Percentiles rank a stretch among this genome's conserved stretches.
Evolutionary conservation across 2,888 invertebrate species (phyloP).

Genomic region (Tubulanus polymorphus): DNA sequence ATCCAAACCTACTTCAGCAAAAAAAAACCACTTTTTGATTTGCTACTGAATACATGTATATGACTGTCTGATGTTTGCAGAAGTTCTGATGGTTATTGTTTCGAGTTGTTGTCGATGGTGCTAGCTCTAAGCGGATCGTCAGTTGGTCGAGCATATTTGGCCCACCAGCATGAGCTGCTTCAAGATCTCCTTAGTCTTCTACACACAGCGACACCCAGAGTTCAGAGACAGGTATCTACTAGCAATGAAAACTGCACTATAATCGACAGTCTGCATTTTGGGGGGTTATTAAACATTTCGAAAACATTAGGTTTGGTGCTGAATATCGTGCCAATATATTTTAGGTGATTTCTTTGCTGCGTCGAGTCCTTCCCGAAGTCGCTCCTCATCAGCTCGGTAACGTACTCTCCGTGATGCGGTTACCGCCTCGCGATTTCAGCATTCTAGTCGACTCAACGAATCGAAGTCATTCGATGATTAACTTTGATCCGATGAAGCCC

Average conservation of each 20-base stretch:
- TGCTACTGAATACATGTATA: background rate
- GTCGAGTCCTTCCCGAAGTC: conserved; percentile 85
- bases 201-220: conserved; percentile 90
- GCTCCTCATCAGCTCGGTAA: conserved; percentile 77
- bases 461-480: conserved; percentile 26
- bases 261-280: too few relatives aligned
- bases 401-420: conserved; percentile 67
- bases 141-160: conserved; percentile 83
- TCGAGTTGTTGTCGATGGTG: conserved; percentile 94
- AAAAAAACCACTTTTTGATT: background rate
- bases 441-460: conserved; percentile 60
- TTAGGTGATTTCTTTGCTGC: conserved; percentile 76
- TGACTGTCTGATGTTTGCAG: conserved; percentile 14
- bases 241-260: too few relatives aligned
- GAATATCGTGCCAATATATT: too few relatives aligned
- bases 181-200: conserved; percentile 79
- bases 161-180: conserved; percentile 80
- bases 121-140: conserved; percentile 87
- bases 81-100: conserved; percentile 83
- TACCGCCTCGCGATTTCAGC: conserved; percentile 74
- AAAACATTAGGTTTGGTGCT: too few relatives aligned
- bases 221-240: conserved; percentile 90
- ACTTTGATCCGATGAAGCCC: conserved; percentile 55
- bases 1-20: too few relatives aligned
- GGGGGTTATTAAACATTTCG: too few relatives aligned